Evolutionary conservation across 2,797 vertebrate genomes (phyloP).

Genomic region (Lerista edwardsae): DNA sequence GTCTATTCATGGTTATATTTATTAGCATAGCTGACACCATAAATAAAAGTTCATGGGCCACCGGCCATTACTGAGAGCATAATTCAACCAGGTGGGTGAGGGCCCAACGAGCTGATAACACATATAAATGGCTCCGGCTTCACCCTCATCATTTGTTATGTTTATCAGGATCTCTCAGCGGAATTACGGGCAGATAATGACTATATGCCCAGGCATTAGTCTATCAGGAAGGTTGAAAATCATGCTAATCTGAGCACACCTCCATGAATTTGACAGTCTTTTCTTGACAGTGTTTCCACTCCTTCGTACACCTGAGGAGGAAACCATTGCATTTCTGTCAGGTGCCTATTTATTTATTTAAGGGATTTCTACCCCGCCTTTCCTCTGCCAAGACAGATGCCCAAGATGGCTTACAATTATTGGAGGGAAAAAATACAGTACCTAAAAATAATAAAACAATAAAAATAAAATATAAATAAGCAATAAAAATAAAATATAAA

Average conservation of each 20-base stretch:
- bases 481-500: too few relatives aligned
- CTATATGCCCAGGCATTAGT: constrained; percentile 12
- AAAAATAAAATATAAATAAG: too few relatives aligned
- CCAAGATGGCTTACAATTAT: too few relatives aligned
- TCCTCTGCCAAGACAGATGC: too few relatives aligned
- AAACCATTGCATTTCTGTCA: constrained; percentile 44
- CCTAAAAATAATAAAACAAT: too few relatives aligned
- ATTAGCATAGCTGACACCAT: constrained; percentile 28
- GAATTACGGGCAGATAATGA: constrained; percentile 28
- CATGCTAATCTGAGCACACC: background rate
- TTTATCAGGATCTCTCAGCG: constrained; percentile 36
- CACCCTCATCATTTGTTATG: constrained; percentile 7
- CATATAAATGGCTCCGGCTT: constrained; percentile 17
- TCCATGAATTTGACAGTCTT: background rate
- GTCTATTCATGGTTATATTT: background rate
- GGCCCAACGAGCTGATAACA: constrained; percentile 33
- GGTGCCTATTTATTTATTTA: too few relatives aligned
- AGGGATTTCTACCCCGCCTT: too few relatives aligned
- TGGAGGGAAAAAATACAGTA: too few relatives aligned
- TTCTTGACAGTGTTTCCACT: background rate
- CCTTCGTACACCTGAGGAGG: constrained; percentile 36
- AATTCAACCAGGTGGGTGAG: constrained; percentile 39
- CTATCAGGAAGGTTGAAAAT: background rate
- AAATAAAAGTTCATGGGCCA: constrained; percentile 50
- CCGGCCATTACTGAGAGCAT: constrained; percentile 36